A percentile compares a stretch with the other conserved stretches of the same genome.
phyloP scores from a whole-genome alignment of 1,140 invertebrate species.

The Zaprionus lachaisei region DNA sequence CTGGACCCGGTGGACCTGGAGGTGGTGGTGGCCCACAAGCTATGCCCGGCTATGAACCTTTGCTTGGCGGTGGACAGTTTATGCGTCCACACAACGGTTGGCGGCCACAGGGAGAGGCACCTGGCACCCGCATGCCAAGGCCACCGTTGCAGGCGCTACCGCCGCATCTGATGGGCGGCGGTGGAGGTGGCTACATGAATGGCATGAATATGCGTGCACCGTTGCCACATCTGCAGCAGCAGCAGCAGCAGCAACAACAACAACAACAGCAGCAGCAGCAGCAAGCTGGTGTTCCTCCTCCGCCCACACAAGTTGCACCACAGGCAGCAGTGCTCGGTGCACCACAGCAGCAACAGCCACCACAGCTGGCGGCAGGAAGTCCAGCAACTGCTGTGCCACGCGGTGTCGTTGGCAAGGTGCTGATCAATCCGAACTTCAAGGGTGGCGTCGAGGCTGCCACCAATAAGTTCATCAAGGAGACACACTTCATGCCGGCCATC shows the following conservation, averaged over 20 bases:
- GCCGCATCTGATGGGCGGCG: slow-evolving; percentile 65
- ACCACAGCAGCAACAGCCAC: slow-evolving; percentile 27
- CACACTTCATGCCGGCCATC: slow-evolving; percentile 78
- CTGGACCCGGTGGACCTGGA: slow-evolving; percentile 1
- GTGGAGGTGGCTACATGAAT: slow-evolving; percentile 64
- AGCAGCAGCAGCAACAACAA: slow-evolving; percentile 34
- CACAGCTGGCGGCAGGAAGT: slow-evolving; percentile 18
- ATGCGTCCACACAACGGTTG: slow-evolving; percentile 72
- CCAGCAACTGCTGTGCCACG: slow-evolving; percentile 52
- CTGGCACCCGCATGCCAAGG: slow-evolving; percentile 67
- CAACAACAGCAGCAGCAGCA: slow-evolving; percentile 6
- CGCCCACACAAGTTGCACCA: slow-evolving; percentile 37
- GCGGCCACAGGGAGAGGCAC: slow-evolving; percentile 60
- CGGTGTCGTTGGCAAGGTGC: slow-evolving; percentile 73
- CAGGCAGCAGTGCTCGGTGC: slow-evolving; percentile 25
- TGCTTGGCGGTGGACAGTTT: slow-evolving; percentile 48
- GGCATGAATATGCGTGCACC: slow-evolving; percentile 69
- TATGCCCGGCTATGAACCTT: slow-evolving; percentile 42
- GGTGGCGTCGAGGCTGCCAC: slow-evolving; percentile 83
- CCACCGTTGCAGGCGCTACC: slow-evolving; percentile 70
- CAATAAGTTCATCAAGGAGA: slow-evolving; percentile 84
- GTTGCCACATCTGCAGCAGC: slow-evolving; percentile 56
- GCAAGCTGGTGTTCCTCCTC: slow-evolving; percentile 19
- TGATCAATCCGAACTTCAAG: slow-evolving; percentile 84
- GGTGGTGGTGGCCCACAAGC: slow-evolving; percentile 50